A percentile compares a stretch with the other conserved stretches of the same genome.
These are phyloP conservation scores for Stomorhina lunata DNA, from an alignment of 2,888 invertebrate species.

Conservation along the genomic window DNA sequence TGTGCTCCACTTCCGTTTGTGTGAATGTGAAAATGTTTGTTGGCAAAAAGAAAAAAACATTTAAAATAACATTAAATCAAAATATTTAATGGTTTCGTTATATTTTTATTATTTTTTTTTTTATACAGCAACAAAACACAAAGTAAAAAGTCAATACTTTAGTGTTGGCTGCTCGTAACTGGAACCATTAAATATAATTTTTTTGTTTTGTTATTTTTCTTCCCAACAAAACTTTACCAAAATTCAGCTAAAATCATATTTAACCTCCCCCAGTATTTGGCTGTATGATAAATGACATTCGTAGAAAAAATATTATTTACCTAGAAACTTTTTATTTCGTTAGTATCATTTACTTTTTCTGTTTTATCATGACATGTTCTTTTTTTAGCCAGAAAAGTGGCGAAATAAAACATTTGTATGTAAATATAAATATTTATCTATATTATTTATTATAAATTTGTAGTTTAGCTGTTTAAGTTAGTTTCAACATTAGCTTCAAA, in stretches of 20 bases:
- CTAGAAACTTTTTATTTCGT: constrained; percentile 26
- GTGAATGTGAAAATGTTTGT: not conserved
- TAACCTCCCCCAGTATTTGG: not conserved
- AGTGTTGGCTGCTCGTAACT: constrained; percentile 16
- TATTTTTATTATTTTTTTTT: not conserved
- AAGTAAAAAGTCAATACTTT: constrained; percentile 14
- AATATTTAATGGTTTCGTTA: not conserved
- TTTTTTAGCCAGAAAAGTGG: not conserved
- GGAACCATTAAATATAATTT: not conserved
- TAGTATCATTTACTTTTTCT: not conserved
- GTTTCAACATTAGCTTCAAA: not conserved
- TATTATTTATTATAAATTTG: not conserved
- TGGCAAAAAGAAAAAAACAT: not conserved
- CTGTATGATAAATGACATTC: constrained; percentile 17
- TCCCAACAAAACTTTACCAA: not conserved
- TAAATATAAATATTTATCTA: constrained; percentile 6
- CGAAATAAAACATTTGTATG: not conserved
- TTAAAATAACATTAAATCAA: not conserved
- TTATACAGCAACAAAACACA: not conserved
- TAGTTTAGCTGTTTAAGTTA: not conserved
- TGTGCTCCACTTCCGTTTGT: not conserved
- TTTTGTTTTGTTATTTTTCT: not conserved
- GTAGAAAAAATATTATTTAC: constrained; percentile 8
- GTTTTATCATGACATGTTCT: constrained; percentile 2
- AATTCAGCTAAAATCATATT: constrained; percentile 1